Percentiles rank a stretch among this genome's conserved stretches.
phyloP scores from a whole-genome alignment of 1,140 invertebrate genomes.

The Apis laboriosa region DNA sequence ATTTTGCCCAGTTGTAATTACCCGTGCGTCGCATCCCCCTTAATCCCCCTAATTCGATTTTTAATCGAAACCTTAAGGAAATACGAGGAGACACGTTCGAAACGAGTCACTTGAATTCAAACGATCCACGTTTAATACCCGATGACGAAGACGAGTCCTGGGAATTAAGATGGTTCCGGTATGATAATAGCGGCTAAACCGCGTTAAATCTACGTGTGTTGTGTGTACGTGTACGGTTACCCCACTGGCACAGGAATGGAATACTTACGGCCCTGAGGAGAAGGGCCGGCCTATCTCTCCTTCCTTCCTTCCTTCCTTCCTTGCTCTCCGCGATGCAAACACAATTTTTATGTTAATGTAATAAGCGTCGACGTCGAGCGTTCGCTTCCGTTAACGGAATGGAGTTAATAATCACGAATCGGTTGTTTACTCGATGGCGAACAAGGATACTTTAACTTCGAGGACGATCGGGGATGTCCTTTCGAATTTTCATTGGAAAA shows the following conservation, averaged over 20 bases:
- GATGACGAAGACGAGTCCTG: background rate
- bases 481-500: background rate
- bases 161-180: background rate
- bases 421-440: background rate
- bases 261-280: background rate
- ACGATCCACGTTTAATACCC: background rate
- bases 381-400: background rate
- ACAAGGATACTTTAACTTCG: no score
- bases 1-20: no score
- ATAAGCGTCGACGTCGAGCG: slow-evolving; percentile 30
- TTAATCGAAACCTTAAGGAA: background rate
- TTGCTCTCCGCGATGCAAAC: background rate
- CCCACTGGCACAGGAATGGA: background rate
- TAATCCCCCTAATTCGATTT: no score
- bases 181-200: no score
- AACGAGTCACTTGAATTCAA: background rate
- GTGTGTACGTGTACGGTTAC: background rate
- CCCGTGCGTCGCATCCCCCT: no score
- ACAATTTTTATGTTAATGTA: slow-evolving; percentile 60
- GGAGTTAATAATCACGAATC: background rate
- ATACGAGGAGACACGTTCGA: background rate
- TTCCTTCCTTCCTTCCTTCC: no score
- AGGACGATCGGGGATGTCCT: background rate
- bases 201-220: background rate
- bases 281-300: background rate